A percentile compares a stretch with the other conserved stretches of the same genome.
Evolutionary conservation across 1,140 invertebrate genomes (phyloP).

Genomic region (Oedothorax gibbosus): DNA sequence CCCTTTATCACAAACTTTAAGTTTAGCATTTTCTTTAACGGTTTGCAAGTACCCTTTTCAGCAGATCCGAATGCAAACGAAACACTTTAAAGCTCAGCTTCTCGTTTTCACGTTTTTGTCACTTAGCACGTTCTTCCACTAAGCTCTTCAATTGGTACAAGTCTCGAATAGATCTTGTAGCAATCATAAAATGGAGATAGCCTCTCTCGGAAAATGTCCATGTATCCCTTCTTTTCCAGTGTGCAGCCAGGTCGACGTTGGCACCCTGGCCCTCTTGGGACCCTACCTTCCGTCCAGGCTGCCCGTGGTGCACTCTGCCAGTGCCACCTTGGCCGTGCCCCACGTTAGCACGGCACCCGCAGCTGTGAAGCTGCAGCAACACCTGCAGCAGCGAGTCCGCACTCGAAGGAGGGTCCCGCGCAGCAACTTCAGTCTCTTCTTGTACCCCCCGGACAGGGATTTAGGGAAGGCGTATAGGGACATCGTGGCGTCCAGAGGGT

Average conservation of each 20-base stretch:
- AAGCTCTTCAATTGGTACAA: too few species aligned
- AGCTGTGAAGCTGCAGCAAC: background rate
- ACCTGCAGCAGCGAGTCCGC: background rate
- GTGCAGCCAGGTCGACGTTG: conserved; percentile 85
- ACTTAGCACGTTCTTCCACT: too few species aligned
- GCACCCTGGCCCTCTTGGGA: conserved; percentile 93
- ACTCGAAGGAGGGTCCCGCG: conserved; percentile 65
- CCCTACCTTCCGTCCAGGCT: conserved; percentile 89
- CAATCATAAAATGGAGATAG: too few species aligned
- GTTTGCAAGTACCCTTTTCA: too few species aligned
- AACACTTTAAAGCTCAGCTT: too few species aligned
- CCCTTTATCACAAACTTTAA: too few species aligned
- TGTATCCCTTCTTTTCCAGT: conserved; percentile 74
- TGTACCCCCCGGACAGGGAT: conserved; percentile 90
- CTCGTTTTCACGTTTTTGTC: too few species aligned
- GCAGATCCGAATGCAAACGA: too few species aligned
- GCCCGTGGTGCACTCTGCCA: conserved; percentile 95
- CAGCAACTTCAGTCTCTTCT: conserved; percentile 90
- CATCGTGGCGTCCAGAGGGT: conserved; percentile 86
- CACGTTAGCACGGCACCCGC: conserved; percentile 78
- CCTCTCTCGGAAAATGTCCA: too few species aligned
- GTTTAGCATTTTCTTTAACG: too few species aligned
- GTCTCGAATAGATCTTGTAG: too few species aligned
- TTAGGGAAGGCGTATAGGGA: conserved; percentile 90
- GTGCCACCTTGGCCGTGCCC: conserved; percentile 94